Evolutionary conservation across 30 jellyfish, hydroid and myxozoan genomes (phyloP).

Genomic region (Aurelia sp.): DNA sequence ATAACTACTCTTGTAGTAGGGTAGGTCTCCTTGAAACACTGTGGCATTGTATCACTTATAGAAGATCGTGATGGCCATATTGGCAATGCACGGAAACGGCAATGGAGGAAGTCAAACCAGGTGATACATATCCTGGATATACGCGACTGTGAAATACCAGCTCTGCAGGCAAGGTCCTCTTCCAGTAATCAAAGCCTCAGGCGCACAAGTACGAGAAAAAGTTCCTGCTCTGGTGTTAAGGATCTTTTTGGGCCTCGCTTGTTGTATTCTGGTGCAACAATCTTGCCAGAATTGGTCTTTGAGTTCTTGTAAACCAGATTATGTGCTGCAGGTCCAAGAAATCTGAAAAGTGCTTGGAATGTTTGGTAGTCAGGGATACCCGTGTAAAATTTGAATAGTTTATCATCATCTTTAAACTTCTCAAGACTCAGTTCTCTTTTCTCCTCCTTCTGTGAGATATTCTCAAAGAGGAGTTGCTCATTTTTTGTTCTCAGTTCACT

Average conservation of each 20-base stretch:
- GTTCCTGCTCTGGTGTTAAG: conserved; percentile 40
- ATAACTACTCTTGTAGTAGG: conserved; percentile 18
- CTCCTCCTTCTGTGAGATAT: no score
- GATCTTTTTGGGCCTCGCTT: conserved; percentile 29
- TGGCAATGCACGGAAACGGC: conserved; percentile 8
- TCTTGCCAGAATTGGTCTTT: conserved; percentile 5
- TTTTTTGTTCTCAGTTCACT: no score
- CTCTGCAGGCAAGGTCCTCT: conserved; percentile 45
- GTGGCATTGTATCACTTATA: not conserved
- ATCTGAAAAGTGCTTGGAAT: no score
- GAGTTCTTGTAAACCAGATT: conserved; percentile 10
- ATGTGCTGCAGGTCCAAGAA: not conserved
- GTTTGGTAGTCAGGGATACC: no score
- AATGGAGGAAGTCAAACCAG: conserved; percentile 37
- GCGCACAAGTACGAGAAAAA: conserved; percentile 43
- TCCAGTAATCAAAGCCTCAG: conserved; percentile 56
- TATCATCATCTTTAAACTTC: no score
- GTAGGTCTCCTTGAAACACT: not conserved
- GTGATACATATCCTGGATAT: conserved; percentile 8
- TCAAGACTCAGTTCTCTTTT: no score
- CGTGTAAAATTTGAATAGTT: no score
- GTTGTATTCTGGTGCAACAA: not conserved
- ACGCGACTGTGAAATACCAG: not conserved
- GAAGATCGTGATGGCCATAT: not conserved
- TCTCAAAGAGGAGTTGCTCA: no score